Conservation (phyloP, 1,140 invertebrate species). For the Mactra quadrangularis region DNA sequence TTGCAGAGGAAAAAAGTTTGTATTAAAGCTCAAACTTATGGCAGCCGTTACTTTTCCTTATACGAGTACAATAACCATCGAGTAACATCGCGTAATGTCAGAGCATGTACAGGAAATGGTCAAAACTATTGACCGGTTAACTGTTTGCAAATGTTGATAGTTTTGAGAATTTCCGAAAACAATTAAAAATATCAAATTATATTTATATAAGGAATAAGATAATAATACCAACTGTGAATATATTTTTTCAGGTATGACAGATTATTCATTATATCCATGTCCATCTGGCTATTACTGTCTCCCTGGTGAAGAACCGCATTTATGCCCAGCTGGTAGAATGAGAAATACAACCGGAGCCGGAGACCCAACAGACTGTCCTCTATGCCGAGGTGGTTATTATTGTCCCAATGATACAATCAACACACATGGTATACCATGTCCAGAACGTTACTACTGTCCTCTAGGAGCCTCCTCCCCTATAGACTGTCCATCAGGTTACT, state of each 20-base stretch:
- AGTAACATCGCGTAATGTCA: too few relatives aligned
- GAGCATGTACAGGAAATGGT: too few relatives aligned
- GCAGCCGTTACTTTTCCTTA: too few relatives aligned
- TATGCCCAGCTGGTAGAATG: constrained; percentile 81
- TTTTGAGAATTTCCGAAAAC: too few relatives aligned
- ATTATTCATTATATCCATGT: constrained; percentile 74
- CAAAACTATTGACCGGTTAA: too few relatives aligned
- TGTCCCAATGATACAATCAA: constrained; percentile 82
- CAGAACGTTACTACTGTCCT: constrained; percentile 77
- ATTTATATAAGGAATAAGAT: too few relatives aligned
- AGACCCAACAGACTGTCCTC: constrained; percentile 71
- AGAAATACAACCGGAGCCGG: constrained; percentile 74
- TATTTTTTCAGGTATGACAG: constrained; percentile 73
- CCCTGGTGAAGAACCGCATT: constrained; percentile 71
- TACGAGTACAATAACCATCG: too few relatives aligned
- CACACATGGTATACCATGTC: constrained; percentile 80
- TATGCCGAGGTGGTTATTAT: constrained; percentile 79
- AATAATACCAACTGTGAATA: too few relatives aligned
- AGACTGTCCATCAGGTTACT: constrained; percentile 76
- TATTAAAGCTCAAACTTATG: too few relatives aligned
- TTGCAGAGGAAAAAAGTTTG: too few relatives aligned
- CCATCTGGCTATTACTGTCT: constrained; percentile 79
- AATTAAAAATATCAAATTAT: too few relatives aligned
- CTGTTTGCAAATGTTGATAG: too few relatives aligned
- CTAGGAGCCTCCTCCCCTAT: constrained; percentile 73